These are phyloP conservation scores for Saccopteryx leptura DNA, from an alignment of 2,113 vertebrate species.

Conservation along the genomic window DNA sequence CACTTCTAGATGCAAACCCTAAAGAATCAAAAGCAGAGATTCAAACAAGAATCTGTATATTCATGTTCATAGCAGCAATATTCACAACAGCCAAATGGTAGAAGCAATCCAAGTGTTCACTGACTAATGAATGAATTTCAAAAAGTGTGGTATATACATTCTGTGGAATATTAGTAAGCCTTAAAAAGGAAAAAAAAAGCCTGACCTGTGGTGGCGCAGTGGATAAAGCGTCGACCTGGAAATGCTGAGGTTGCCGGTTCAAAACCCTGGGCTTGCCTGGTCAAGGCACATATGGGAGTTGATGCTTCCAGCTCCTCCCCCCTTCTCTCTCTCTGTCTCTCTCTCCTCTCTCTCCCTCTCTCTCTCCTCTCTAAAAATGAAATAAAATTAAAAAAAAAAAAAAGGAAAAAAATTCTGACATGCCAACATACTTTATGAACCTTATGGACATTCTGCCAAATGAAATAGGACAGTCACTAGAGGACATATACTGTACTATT, in stretches of 20 bases:
- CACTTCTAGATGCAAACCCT: neutral
- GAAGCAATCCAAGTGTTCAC: neutral
- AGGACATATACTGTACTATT: neutral
- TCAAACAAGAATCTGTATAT: neutral
- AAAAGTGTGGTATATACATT: neutral
- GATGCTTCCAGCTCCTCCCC: too few species aligned
- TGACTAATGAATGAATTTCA: neutral
- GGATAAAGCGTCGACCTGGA: too few species aligned
- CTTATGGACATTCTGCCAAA: neutral
- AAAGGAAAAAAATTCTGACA: neutral
- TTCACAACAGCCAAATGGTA: neutral
- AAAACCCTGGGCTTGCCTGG: too few species aligned
- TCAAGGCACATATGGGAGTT: too few species aligned
- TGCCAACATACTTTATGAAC: neutral
- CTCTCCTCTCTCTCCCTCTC: too few species aligned
- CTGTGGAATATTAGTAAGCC: neutral
- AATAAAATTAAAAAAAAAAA: too few species aligned
- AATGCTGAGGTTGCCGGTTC: too few species aligned
- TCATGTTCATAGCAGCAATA: neutral
- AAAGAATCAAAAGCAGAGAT: neutral
- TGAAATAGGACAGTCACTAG: neutral
- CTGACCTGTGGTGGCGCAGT: too few species aligned
- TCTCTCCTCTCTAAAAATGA: too few species aligned
- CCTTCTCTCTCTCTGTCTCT: too few species aligned
- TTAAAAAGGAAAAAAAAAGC: slow-evolving; percentile 2